A percentile compares a stretch with the other conserved stretches of the same genome.
Conservation (phyloP, 2,888 invertebrate genomes). For the Phengaris arion region DNA sequence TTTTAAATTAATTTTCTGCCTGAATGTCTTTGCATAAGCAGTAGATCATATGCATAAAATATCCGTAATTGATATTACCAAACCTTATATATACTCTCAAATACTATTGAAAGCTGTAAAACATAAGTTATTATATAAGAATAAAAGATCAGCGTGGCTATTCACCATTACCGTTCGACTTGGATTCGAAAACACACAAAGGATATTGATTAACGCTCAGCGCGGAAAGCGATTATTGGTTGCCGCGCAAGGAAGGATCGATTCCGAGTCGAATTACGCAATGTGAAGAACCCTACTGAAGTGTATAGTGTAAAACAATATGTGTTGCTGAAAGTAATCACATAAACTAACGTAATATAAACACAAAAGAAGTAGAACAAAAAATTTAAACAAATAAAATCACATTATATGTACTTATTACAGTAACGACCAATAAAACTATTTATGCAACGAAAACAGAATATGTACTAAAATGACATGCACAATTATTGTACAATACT, state of each 20-base stretch:
- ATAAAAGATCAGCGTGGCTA: neutral
- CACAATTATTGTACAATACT: slow-evolving; percentile 36
- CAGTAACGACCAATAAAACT: slow-evolving; percentile 35
- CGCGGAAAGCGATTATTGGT: too few relatives aligned
- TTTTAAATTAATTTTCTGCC: too few relatives aligned
- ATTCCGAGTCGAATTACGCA: neutral
- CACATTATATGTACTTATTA: slow-evolving; percentile 36
- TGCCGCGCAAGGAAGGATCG: neutral
- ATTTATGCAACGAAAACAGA: slow-evolving; percentile 35
- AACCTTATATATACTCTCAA: too few relatives aligned
- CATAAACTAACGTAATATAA: neutral
- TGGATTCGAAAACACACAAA: too few relatives aligned
- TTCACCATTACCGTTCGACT: too few relatives aligned
- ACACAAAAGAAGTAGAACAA: slow-evolving; percentile 32
- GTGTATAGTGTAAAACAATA: slow-evolving; percentile 31
- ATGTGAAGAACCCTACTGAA: neutral
- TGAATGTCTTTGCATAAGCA: too few relatives aligned
- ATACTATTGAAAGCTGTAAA: too few relatives aligned
- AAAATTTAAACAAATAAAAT: slow-evolving; percentile 33
- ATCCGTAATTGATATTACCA: too few relatives aligned
- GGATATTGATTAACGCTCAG: too few relatives aligned
- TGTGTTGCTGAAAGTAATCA: slow-evolving; percentile 8
- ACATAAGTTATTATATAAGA: neutral
- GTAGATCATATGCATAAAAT: too few relatives aligned
- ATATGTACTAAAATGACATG: slow-evolving; percentile 27